Evolutionary conservation across 2,888 invertebrate genomes (phyloP), one percentile per base, ranked within the genome.

Genomic region (Pseudeuparius sepicola): DNA sequence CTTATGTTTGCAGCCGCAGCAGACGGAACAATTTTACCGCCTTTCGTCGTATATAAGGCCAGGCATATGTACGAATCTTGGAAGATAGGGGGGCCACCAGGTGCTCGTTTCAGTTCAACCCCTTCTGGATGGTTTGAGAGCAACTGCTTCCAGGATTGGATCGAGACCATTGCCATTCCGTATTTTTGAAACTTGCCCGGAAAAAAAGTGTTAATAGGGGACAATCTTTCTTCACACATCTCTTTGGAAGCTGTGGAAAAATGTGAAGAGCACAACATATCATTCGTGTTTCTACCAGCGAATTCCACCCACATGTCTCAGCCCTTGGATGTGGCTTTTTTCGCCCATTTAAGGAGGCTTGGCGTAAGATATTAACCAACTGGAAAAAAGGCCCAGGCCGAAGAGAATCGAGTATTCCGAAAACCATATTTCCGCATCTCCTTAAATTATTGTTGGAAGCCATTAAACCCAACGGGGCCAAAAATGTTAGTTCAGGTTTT

Each of bases 291-390:
- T 31, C 34, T 38, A 31, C 30, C 36, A 31, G 31, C 18, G 31
- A 36, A 31, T 36, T n/a, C n/a, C n/a, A n/a, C n/a, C n/a, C n/a
- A n/a, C n/a, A n/a, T n/a, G n/a, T n/a, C n/a, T n/a, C n/a, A 31
- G 4, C 36, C 31, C 13, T 31, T 31, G 10, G 20, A 36, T 36
- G 36, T 36, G 24, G 24, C 16, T 15, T 37, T 33, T 34, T 37
- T 34, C 33, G 37, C 20, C 37, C 37, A 32, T 20, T 37, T 24
- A 32, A 33, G 33, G 28, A 27, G 14, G 37, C 28, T 34, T 37
- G 37, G 34, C 33, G 37, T 34, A 37, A 37, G 29, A 33, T 37
- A 28, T 14, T 36, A 24, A 25, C 28, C 7, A 30, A 34, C 29
- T 37, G 33, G 15, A 31, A 34, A 34, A 37, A 34, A 24, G 24